Percentiles rank a stretch among this genome's conserved stretches.
Conservation (phyloP, 2,888 invertebrate species). For the Heteromyza rotundicornis region DNA sequence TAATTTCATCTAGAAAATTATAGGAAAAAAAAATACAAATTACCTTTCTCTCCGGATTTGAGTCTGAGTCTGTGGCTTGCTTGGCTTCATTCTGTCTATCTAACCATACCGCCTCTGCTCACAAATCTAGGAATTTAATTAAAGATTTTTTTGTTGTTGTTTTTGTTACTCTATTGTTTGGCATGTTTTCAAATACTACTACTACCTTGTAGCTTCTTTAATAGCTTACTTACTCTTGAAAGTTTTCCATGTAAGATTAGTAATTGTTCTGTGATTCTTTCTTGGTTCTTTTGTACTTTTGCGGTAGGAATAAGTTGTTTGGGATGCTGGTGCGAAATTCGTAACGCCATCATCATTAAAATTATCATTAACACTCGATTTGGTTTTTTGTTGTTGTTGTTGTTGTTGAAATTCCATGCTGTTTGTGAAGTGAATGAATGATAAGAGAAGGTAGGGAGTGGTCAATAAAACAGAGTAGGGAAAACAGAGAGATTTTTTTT, state of each 20-base stretch:
- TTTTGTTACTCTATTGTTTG: slow-evolving; percentile 49
- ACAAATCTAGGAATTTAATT: slow-evolving; percentile 42
- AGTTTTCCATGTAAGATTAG: neutral
- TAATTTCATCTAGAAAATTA: too few relatives aligned
- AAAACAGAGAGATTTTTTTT: too few relatives aligned
- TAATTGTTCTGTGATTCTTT: slow-evolving; percentile 26
- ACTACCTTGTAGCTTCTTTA: neutral
- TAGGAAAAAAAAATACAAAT: too few relatives aligned
- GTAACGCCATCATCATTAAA: slow-evolving; percentile 55
- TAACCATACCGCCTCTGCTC: slow-evolving; percentile 12
- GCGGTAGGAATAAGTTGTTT: neutral
- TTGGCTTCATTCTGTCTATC: too few relatives aligned
- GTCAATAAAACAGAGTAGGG: too few relatives aligned
- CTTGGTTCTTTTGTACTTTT: slow-evolving; percentile 15
- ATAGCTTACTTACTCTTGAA: neutral
- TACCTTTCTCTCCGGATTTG: neutral
- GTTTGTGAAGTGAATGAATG: too few relatives aligned
- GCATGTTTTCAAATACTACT: neutral
- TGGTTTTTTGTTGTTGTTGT: too few relatives aligned
- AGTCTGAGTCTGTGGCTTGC: too few relatives aligned
- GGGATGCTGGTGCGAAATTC: slow-evolving; percentile 49
- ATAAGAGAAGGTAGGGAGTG: too few relatives aligned
- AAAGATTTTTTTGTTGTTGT: too few relatives aligned
- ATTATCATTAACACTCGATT: slow-evolving; percentile 12
- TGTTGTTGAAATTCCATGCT: too few relatives aligned